Evolutionary conservation across 2,888 invertebrate species (phyloP), one percentile per base, ranked within the genome.

Genomic region (Penaeus monodon): DNA sequence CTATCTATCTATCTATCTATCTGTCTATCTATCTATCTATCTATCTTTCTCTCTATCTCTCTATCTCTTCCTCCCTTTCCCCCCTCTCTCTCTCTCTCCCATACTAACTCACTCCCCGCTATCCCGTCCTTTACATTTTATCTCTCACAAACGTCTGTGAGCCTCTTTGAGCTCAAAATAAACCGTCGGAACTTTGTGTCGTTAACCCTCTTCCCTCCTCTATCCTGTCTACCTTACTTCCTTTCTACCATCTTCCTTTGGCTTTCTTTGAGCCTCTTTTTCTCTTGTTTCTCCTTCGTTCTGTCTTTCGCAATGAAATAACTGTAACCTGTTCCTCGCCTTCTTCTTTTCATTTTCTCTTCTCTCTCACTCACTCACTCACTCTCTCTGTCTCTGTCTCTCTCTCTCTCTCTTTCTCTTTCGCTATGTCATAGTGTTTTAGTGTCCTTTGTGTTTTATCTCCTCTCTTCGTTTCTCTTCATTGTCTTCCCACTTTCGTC

Each of bases 151-250:
- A 78, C n/a, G 70, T 65, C 70, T 70, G 81, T 27, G 33, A 73
- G 68, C 73, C 82, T 82, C 81, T 68, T 49, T 49, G 70, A 68
- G 24, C 81, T 65, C 73, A 68, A 49, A 49, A 81, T 70, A 68
- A 74, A 82, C 82, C 82, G 33, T 57, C 82, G 82, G 82, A 82
- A 57, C 27, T 73, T 63, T 68, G 82, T 82, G 73, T 66, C 82
- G 82, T 77, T 84, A 77, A 77, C 65, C n/a, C 44, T 77, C 77
- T 66, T 65, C 77, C 66, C 77, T 57, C 77, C 65, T 64, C 66
- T 57, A 65, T 77, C 66, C 66, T n/a, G 29, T 44, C 44, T 44
- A 44, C 44, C 44, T 44, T 10, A 10, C 44, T 44, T 10, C 44
- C 44, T 44, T 10, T 44, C 44, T 20, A 22, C n/a, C 7, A 22